Conservation (phyloP, 2,888 invertebrate genomes). For the Lepidochrysops patricia region DNA sequence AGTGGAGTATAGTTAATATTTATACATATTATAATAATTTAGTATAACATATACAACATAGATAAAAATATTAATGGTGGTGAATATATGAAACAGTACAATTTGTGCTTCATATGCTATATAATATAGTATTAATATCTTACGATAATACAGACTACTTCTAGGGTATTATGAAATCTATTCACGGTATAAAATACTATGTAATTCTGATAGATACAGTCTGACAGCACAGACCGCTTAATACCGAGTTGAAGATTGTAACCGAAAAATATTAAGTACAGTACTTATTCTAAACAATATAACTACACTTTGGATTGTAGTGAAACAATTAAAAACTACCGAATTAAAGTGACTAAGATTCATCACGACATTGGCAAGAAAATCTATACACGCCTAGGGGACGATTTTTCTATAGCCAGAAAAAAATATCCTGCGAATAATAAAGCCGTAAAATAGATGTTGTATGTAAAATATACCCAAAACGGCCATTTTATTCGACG, state of each 20-base stretch:
- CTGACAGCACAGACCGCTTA: slow-evolving; percentile 14
- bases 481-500: no score
- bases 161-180: slow-evolving; percentile 28
- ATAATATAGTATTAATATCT: slow-evolving; percentile 22
- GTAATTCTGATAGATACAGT: slow-evolving; percentile 19
- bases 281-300: slow-evolving; percentile 20
- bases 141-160: slow-evolving; percentile 37
- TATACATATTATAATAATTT: slow-evolving; percentile 33
- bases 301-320: slow-evolving; percentile 42
- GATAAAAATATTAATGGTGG: slow-evolving; percentile 39
- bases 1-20: slow-evolving; percentile 38
- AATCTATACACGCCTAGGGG: slow-evolving; percentile 30
- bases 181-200: slow-evolving; percentile 30
- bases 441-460: no score
- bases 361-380: slow-evolving; percentile 52
- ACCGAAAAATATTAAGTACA: slow-evolving; percentile 24
- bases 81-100: slow-evolving; percentile 49
- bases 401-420: no score
- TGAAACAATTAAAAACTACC: slow-evolving; percentile 20
- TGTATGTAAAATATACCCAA: no score
- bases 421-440: no score
- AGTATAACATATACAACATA: slow-evolving; percentile 53
- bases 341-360: slow-evolving; percentile 22
- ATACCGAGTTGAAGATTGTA: slow-evolving; percentile 19
- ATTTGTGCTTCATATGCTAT: slow-evolving; percentile 54